Evolutionary conservation across 2,113 vertebrate genomes (phyloP).

Genomic region (Sturnira hondurensis): DNA sequence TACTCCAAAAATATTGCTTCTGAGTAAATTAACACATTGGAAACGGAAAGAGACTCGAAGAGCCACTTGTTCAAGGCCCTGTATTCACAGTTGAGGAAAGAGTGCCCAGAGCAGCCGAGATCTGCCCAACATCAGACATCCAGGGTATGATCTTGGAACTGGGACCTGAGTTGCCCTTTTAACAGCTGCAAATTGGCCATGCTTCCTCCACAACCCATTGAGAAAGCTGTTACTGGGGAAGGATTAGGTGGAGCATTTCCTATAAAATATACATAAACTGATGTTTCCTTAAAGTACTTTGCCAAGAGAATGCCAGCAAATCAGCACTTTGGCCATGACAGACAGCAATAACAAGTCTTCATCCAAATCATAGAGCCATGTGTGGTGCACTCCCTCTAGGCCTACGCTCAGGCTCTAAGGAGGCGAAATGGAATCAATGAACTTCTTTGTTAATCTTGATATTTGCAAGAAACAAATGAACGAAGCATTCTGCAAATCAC

Average conservation of each 20-base stretch:
- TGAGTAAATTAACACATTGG: neutral
- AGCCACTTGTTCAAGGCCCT: neutral
- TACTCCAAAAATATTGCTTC: neutral
- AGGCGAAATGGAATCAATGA: slow-evolving; percentile 29
- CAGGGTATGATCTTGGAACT: accelerated
- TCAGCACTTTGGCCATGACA: neutral
- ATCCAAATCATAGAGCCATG: neutral
- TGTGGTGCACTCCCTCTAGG: neutral
- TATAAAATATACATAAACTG: neutral
- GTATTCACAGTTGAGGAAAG: neutral
- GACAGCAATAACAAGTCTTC: neutral
- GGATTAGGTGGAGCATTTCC: neutral
- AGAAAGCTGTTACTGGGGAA: neutral
- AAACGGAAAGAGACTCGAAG: neutral
- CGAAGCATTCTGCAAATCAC: slow-evolving; percentile 47
- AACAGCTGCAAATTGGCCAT: neutral
- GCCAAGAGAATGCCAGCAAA: neutral
- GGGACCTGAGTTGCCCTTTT: neutral
- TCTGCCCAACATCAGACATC: neutral
- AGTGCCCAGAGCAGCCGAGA: neutral
- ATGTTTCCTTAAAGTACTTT: neutral
- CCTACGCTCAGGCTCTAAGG: neutral
- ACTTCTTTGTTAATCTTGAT: slow-evolving; percentile 71
- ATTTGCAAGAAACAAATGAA: slow-evolving; percentile 64
- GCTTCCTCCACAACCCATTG: neutral